Conservation (phyloP, 1,140 invertebrate species). For the Calliphora vicina region DNA sequence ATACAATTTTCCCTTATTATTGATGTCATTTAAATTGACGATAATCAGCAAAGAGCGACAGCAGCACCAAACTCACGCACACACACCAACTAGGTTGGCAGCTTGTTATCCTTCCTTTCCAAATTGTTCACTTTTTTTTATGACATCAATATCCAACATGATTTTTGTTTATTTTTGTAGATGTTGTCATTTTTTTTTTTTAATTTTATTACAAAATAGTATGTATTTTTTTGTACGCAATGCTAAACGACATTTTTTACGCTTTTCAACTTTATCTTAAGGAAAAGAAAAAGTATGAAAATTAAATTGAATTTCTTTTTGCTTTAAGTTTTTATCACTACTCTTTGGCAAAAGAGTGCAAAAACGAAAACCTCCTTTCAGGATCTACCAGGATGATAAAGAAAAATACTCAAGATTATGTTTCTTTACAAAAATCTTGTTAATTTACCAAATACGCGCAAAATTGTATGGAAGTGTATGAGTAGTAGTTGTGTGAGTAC, state of each 20-base stretch:
- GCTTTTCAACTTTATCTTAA: neutral
- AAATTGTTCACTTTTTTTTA: neutral
- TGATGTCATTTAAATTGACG: neutral
- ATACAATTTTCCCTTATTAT: conserved; percentile 1
- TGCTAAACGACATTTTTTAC: neutral
- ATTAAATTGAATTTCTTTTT: neutral
- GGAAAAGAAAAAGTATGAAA: neutral
- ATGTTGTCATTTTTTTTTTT: neutral
- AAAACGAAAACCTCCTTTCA: too few relatives aligned
- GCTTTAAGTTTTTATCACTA: neutral
- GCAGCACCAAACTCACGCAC: neutral
- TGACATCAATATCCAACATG: neutral
- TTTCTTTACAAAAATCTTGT: too few relatives aligned
- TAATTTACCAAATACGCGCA: too few relatives aligned
- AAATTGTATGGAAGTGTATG: too few relatives aligned
- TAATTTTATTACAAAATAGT: neutral
- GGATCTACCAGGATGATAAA: too few relatives aligned
- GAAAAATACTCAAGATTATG: too few relatives aligned
- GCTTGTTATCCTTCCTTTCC: neutral
- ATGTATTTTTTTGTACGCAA: neutral
- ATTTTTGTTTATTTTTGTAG: neutral
- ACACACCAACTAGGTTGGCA: neutral
- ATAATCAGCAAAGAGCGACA: neutral
- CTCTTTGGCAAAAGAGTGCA: neutral
- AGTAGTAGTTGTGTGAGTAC: too few relatives aligned